Conservation (phyloP, 2,797 vertebrate species). For the Neomorphus geoffroyi region DNA sequence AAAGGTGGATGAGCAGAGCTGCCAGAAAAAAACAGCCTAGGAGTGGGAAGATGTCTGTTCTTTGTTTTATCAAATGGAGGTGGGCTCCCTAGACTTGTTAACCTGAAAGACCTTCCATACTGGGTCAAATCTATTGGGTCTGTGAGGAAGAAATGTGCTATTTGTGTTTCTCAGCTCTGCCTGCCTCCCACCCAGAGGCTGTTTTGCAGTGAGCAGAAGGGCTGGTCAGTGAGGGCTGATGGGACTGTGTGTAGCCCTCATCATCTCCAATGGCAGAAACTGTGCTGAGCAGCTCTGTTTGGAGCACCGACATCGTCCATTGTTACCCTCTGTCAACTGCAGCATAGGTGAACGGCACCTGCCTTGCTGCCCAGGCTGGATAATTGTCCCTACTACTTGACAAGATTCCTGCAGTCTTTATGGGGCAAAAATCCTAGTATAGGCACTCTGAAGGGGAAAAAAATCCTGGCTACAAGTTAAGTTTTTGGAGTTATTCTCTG, state of each 20-base stretch:
- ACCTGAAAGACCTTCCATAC: background rate
- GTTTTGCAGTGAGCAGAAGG: background rate
- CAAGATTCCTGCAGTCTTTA: background rate
- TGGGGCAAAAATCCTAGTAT: background rate
- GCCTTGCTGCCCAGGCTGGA: background rate
- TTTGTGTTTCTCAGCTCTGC: background rate
- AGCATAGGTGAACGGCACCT: background rate
- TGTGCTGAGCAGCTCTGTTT: background rate
- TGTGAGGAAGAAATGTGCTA: accelerated
- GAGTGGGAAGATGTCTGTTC: background rate
- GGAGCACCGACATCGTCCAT: background rate
- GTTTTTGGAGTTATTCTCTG: background rate
- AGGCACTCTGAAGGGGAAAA: background rate
- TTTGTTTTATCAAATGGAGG: background rate
- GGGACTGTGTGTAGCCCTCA: background rate
- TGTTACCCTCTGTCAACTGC: background rate
- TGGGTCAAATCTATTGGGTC: background rate
- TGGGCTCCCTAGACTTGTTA: background rate
- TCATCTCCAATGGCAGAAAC: background rate
- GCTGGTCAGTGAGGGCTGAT: background rate
- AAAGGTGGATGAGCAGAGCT: background rate
- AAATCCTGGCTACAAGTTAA: background rate
- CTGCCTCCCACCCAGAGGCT: background rate
- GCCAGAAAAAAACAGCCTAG: too few species aligned
- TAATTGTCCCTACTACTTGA: background rate